Percentiles rank a stretch among this genome's conserved stretches.
Conservation (phyloP, 92 coral and sea anemone genomes). For the Muricea muricata region DNA sequence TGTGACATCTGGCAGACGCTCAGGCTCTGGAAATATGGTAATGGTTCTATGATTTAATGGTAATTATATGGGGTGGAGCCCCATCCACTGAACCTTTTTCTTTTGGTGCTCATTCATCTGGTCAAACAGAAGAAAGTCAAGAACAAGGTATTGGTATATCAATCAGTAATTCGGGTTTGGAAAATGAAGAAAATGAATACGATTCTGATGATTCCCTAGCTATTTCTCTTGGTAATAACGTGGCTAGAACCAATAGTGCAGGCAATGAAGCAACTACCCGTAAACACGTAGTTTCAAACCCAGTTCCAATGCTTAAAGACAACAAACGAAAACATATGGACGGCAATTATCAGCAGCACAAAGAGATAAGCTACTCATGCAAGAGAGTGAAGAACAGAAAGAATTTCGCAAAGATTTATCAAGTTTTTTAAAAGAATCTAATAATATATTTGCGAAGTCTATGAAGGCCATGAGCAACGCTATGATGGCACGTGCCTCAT, state of each 20-base stretch:
- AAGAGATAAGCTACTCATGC: constrained; percentile 23
- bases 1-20: constrained; percentile 25
- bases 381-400: constrained; percentile 24
- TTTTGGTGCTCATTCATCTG: constrained; percentile 29
- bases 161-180: constrained; percentile 6
- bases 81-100: constrained; percentile 16
- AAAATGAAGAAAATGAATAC: constrained; percentile 22
- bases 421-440: not conserved
- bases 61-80: constrained; percentile 17
- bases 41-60: constrained; percentile 20
- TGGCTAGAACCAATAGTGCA: not conserved
- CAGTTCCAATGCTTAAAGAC: constrained; percentile 11
- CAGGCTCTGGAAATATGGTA: not conserved
- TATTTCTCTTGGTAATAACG: constrained; percentile 11
- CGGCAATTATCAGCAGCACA: constrained; percentile 21
- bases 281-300: constrained; percentile 21
- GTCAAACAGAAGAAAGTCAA: constrained; percentile 31
- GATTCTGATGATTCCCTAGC: constrained; percentile 20
- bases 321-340: constrained; percentile 34
- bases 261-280: constrained; percentile 21
- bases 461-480: constrained; percentile 21
- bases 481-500: constrained; percentile 36
- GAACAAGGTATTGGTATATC: constrained; percentile 13
- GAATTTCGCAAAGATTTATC: constrained; percentile 8
- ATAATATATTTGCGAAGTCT: constrained; percentile 15